Evolutionary conservation across 30 jellyfish, hydroid and myxozoan genomes (phyloP).

Genomic region (Cassiopea xamachana): DNA sequence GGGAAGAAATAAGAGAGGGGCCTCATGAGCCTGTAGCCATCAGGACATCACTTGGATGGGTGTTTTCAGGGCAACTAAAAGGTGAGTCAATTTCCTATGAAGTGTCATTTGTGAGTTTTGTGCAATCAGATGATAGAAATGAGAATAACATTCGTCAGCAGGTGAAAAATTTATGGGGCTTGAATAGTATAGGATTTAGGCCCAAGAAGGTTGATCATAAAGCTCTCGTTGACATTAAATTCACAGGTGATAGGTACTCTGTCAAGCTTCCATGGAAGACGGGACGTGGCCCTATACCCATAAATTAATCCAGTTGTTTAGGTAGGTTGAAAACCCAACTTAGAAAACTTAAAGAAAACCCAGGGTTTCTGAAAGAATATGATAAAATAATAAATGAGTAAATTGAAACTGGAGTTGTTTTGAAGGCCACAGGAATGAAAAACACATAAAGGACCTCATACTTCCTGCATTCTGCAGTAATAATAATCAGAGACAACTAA

Average conservation of each 20-base stretch:
- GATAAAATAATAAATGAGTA: conserved; percentile 31
- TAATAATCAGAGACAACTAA: conserved; percentile 55
- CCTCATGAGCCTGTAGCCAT: conserved; percentile 9
- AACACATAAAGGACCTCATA: conserved; percentile 29
- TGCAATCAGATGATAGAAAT: neutral
- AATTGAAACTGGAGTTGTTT: conserved; percentile 36
- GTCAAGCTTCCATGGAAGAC: conserved; percentile 62
- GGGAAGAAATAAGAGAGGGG: neutral
- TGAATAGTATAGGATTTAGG: conserved; percentile 12
- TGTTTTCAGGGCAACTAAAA: neutral
- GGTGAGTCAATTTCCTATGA: neutral
- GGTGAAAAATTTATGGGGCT: conserved; percentile 27
- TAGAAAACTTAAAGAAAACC: conserved; percentile 22
- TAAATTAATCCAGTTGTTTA: conserved; percentile 26
- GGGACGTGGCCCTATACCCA: conserved; percentile 62
- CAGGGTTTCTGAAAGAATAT: conserved; percentile 20
- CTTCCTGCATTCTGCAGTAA: conserved; percentile 9
- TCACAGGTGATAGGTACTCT: conserved; percentile 50
- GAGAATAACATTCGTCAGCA: neutral
- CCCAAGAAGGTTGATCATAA: conserved; percentile 6
- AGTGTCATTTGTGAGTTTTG: neutral
- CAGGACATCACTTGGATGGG: neutral
- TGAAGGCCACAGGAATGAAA: conserved; percentile 45
- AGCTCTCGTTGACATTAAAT: neutral
- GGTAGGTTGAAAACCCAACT: conserved; percentile 23